Percentiles rank a stretch among this genome's conserved stretches.
Evolutionary conservation across 2,113 vertebrate species (phyloP).

Genomic region (Platichthys flesus): DNA sequence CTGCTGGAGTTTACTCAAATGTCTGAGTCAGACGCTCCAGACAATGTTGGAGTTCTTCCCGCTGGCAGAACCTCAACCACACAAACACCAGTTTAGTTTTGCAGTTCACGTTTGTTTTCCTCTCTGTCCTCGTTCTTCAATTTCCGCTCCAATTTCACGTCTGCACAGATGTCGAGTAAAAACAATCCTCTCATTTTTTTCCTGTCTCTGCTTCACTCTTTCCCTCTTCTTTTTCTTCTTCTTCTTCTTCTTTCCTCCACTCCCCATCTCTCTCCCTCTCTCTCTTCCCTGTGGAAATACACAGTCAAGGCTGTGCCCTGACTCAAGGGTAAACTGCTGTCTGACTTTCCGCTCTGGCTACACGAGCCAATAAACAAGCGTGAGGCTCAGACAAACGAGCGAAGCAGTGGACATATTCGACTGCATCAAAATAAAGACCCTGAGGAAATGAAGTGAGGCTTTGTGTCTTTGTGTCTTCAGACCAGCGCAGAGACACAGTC

Average conservation of each 20-base stretch:
- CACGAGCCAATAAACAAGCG: constrained; percentile 6
- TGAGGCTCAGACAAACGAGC: not conserved
- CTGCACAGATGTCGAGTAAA: not conserved
- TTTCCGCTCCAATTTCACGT: not conserved
- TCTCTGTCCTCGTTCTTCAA: not conserved
- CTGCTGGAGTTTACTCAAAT: no score
- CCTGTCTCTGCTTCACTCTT: not conserved
- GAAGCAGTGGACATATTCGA: not conserved
- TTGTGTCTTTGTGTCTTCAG: constrained; percentile 29
- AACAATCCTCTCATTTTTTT: not conserved
- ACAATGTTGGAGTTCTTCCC: no score
- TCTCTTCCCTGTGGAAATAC: constrained; percentile 51
- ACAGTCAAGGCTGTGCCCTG: constrained; percentile 22
- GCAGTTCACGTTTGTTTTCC: not conserved
- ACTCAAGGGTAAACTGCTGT: not conserved
- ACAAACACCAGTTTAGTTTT: constrained; percentile 1
- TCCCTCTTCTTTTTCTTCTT: not conserved
- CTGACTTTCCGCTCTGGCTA: constrained; percentile 10
- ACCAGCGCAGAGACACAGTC: constrained; percentile 31
- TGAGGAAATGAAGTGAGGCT: not conserved
- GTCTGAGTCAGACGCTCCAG: no score
- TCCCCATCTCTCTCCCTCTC: not conserved
- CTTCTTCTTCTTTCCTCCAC: not conserved
- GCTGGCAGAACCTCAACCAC: not conserved
- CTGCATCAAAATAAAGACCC: not conserved